These are phyloP conservation scores for Pyrrhia umbra DNA, from an alignment of 2,888 invertebrate species.

Conservation along the genomic window DNA sequence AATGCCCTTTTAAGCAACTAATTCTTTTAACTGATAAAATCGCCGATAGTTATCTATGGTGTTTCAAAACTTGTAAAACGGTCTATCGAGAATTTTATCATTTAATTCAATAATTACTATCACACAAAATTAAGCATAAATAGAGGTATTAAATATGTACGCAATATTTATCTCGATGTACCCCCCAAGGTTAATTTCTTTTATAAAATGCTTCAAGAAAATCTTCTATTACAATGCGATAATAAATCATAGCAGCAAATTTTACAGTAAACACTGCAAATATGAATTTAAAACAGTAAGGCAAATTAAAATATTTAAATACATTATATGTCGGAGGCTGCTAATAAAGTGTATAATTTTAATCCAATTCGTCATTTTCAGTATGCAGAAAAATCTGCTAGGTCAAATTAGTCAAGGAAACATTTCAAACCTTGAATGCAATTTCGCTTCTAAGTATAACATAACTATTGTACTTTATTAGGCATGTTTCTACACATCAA, in stretches of 20 bases:
- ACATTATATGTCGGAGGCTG: conserved; percentile 9
- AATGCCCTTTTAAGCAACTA: conserved; percentile 3
- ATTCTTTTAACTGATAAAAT: conserved; percentile 14
- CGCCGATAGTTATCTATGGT: conserved; percentile 2
- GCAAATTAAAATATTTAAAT: conserved; percentile 4
- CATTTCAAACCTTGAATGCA: background rate
- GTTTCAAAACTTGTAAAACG: background rate
- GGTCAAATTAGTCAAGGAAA: conserved; percentile 7
- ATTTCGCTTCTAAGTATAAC: background rate
- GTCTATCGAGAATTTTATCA: conserved; percentile 20
- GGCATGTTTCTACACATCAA: background rate
- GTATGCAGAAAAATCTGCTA: background rate
- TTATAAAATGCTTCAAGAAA: too few species aligned
- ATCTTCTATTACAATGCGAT: background rate
- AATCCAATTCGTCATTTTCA: background rate
- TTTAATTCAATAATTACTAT: background rate
- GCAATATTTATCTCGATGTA: too few species aligned
- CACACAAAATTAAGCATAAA: too few species aligned
- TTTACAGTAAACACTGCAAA: background rate
- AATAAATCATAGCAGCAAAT: background rate
- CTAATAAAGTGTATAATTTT: background rate
- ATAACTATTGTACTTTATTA: background rate
- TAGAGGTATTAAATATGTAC: too few species aligned
- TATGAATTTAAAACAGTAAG: conserved; percentile 8
- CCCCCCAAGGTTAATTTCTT: too few species aligned